A percentile compares a stretch with the other conserved stretches of the same genome.
Evolutionary conservation across 2,113 vertebrate genomes (phyloP).

Genomic region (Mellivora capensis): DNA sequence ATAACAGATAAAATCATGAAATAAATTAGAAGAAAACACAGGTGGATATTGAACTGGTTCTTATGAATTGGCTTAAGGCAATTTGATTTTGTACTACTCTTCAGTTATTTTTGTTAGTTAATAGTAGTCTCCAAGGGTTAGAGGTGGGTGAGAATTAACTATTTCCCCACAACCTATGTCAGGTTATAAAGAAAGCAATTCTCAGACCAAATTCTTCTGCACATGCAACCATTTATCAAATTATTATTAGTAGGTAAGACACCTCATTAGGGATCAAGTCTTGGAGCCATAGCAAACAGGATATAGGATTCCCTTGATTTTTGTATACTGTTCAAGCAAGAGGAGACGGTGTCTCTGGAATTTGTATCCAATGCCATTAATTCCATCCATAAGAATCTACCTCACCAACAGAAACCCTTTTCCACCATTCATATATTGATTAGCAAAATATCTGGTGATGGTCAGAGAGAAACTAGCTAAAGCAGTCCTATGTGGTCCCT

Average conservation of each 20-base stretch:
- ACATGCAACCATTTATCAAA: not conserved
- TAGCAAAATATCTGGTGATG: not conserved
- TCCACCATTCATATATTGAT: not conserved
- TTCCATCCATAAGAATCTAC: not conserved
- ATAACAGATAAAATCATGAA: slow-evolving; percentile 9
- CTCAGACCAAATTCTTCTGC: not conserved
- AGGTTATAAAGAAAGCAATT: not conserved
- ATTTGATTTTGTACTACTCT: not conserved
- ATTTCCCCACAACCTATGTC: not conserved
- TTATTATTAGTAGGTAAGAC: not conserved
- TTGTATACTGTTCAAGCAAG: not conserved
- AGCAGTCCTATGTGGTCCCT: not conserved
- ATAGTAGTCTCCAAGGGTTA: not conserved
- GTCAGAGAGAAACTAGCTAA: not conserved
- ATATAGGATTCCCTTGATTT: not conserved
- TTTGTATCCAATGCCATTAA: not conserved
- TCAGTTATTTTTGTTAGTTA: not conserved
- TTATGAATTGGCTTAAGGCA: not conserved
- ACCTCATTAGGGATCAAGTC: not conserved
- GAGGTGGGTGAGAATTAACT: not conserved
- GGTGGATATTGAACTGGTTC: not conserved
- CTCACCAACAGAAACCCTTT: not conserved
- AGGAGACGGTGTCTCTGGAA: not conserved
- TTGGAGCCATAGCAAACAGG: not conserved
- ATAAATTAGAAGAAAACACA: slow-evolving; percentile 15